phyloP scores from a whole-genome alignment of 2,113 vertebrate genomes.

The Archocentrus centrarchus region DNA sequence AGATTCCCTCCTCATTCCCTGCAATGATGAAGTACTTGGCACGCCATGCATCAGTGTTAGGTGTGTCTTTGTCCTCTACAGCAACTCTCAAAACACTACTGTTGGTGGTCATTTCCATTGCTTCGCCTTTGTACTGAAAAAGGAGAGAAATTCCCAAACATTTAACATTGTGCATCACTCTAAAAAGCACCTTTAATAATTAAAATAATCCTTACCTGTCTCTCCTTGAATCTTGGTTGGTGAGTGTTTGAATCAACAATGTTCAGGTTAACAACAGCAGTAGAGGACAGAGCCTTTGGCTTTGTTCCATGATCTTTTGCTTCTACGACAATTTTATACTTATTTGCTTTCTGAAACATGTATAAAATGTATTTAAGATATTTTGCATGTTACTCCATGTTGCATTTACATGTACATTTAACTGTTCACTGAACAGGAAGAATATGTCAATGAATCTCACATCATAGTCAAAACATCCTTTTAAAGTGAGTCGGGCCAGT shows the following conservation, averaged over 20 bases:
- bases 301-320: conserved; percentile 74
- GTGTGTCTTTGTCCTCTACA: conserved; percentile 80
- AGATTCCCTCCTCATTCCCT: conserved; percentile 80
- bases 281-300: conserved; percentile 67
- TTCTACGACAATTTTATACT: conserved; percentile 68
- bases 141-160: background rate
- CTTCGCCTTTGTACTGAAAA: conserved; percentile 64
- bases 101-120: conserved; percentile 48
- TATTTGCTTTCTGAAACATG: conserved; percentile 68
- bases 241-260: conserved; percentile 81
- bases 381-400: background rate
- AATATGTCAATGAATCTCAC: conserved; percentile 41
- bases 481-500: conserved; percentile 56
- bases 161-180: background rate
- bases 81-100: conserved; percentile 67
- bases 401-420: background rate
- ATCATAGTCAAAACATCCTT: conserved; percentile 84
- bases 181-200: background rate
- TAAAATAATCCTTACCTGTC: conserved; percentile 1
- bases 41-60: conserved; percentile 77
- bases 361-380: background rate
- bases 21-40: conserved; percentile 75
- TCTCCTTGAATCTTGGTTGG: conserved; percentile 71
- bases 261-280: conserved; percentile 59
- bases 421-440: background rate